Percentiles rank a stretch among this genome's conserved stretches.
Evolutionary conservation across 2,888 invertebrate genomes (phyloP).

Genomic region (Tachystola acroxantha): DNA sequence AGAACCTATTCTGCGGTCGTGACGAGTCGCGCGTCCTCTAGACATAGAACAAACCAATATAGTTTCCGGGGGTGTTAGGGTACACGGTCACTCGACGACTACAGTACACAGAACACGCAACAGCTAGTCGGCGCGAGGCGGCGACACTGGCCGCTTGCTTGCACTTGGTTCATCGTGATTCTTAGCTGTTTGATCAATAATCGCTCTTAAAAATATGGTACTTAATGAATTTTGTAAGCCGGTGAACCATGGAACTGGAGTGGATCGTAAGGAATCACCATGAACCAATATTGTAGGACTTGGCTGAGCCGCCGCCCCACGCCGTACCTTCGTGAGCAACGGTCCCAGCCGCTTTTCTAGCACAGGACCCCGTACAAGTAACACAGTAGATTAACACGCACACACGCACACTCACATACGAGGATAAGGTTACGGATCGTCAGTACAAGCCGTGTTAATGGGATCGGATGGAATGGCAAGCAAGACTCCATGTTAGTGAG

Average conservation of each 20-base stretch:
- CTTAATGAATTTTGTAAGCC: no score
- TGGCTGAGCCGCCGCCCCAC: conserved; percentile 23
- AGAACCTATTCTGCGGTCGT: conserved; percentile 79
- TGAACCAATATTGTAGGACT: no score
- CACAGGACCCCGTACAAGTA: conserved; percentile 54
- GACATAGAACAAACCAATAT: conserved; percentile 77
- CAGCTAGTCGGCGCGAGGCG: conserved; percentile 45
- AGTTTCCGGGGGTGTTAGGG: conserved; percentile 70
- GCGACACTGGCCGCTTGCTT: conserved; percentile 19
- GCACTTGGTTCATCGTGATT: conserved; percentile 2
- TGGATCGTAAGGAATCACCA: not conserved
- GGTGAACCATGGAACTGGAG: no score
- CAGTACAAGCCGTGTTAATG: conserved; percentile 16
- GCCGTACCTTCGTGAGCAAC: conserved; percentile 36
- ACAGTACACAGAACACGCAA: conserved; percentile 73
- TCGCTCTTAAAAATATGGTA: no score
- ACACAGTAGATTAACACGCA: conserved; percentile 52
- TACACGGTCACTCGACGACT: conserved; percentile 74
- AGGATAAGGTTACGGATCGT: conserved; percentile 37
- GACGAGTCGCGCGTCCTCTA: conserved; percentile 65
- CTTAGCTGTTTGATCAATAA: no score
- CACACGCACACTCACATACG: conserved; percentile 72
- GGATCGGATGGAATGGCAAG: conserved; percentile 10
- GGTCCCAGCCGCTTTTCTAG: conserved; percentile 74
- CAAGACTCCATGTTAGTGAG: conserved; percentile 13